phyloP scores from a whole-genome alignment of 64 coral and sea anemone species.

The Catalaphyllia jardinei region DNA sequence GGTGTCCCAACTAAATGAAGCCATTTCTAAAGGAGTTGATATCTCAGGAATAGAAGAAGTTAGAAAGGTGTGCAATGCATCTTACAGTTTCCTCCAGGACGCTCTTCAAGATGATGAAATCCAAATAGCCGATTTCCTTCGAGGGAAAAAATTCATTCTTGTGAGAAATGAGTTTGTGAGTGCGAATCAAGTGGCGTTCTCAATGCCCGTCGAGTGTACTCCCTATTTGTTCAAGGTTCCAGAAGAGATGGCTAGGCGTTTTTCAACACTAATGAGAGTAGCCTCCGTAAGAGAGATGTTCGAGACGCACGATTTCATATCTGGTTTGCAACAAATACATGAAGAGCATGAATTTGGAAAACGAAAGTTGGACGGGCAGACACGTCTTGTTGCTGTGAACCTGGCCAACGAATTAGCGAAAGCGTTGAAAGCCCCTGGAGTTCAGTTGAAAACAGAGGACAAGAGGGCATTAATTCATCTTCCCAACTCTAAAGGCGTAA shows the following conservation, averaged over 20 bases:
- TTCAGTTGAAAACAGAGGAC: background rate
- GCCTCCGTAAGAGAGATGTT: background rate
- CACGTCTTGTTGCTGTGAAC: background rate
- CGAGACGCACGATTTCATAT: background rate
- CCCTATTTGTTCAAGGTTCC: background rate
- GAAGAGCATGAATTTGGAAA: background rate
- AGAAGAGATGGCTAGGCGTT: background rate
- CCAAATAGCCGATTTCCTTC: background rate
- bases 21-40: background rate
- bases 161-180: slow-evolving; percentile 28
- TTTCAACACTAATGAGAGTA: background rate
- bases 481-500: slow-evolving; percentile 31
- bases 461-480: slow-evolving; percentile 14
- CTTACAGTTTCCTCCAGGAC: slow-evolving; percentile 57
- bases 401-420: background rate
- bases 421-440: background rate
- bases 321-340: background rate
- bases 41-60: background rate
- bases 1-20: slow-evolving; percentile 31
- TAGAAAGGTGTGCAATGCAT: slow-evolving; percentile 21
- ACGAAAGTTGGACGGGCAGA: background rate
- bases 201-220: background rate
- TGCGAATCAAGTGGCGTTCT: slow-evolving; percentile 51
- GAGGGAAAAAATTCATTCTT: slow-evolving; percentile 38
- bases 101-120: background rate